Base-by-base conservation (phyloP, 2,113 vertebrate species). In the Albula goreensis region DNA sequence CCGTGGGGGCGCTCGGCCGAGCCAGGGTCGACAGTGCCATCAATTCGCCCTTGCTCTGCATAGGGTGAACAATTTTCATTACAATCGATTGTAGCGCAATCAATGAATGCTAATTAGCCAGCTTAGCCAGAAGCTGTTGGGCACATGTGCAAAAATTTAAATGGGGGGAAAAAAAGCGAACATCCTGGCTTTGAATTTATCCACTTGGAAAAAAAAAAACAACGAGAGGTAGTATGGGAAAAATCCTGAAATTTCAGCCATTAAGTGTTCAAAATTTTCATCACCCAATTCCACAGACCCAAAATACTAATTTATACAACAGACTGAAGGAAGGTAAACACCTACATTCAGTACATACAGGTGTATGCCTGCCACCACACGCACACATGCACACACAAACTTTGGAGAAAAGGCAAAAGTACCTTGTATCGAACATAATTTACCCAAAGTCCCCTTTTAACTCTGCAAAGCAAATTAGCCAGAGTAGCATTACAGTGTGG, bases 101-200 rank as follows among this genome's bases (percentile, higher is more conserved):
- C 81, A 80, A 87, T 81, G 31, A 51, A 57, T 41, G 19, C 66
- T 51, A 53, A 66, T 83, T n/a, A 81, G 78, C 78, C 52, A 19
- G 83, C 81, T 74, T 74, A 70, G 3, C 13, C 51, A 50, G 25
- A 79, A 17, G 15, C 60, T 74, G 17, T 48, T 48, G 7, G 60
- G 25, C 83, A 19, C 41, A 49, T 53, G 8, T 85, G 51, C n/a
- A 31, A 78, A 31, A 78, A 48, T 9, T 11, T 25, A n/a, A 74
- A 63, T 1, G 4, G 12, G 12, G 12, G 12, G 12, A 56, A 56
- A 63, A 31, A 74, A 74, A 31, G 31, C 10, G 9, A 5, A 0
- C 22, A 74, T 22, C 60, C 60, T 19, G 70, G n/a, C n/a, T 13
- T 7, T 31, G n/a, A 31, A 25, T 74, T 74, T 1, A 31, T 7